Base-by-base conservation (phyloP, 2,888 invertebrate genomes). In the Emmelina monodactyla region DNA sequence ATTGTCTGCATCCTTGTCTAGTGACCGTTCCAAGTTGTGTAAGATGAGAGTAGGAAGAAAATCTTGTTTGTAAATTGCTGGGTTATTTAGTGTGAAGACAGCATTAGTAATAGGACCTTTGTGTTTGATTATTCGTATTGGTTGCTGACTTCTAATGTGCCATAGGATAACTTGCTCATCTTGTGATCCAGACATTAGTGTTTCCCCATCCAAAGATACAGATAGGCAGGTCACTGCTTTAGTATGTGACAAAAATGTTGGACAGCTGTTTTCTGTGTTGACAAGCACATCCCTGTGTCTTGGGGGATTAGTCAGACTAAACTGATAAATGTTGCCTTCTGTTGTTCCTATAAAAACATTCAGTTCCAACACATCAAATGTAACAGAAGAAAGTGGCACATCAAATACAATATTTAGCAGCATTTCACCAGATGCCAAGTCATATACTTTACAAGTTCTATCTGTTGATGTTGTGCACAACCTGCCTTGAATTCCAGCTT, bases 381-480 rank as follows among this genome's bases (percentile, higher is more conserved):
- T 65, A 2, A 94, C 83, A 2, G 89, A 78, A 2, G 86, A 85
- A 10, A 95, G 66, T 2, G 86, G 82, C 22, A 83, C 80, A 42
- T 88, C 85, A 62, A 92, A 92, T 0, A 92, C 83, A 25, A 95
- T 61, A 38, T 87, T 89, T 0, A 92, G 60, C 25, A 96, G 62
- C 44, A 89, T 61, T 28, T 78, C 75, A 14, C 93, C 94, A 16
- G 83, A 82, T 10, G 82, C 56, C 9, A 94, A 60, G 43, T 91
- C 88, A 66, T 92, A 94, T 13, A 96, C 82, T 64, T 89, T 89
- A 51, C 91, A 89, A 7, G 92, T 90, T 48, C 89, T 85, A 60
- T 97, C 96, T 34, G 85, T 62, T 0, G 95, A 94, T 2, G 88
- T 87, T 0, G 94, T 88, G 34, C 84, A 85, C 39, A 95, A 67